Conservation (phyloP, 2,888 invertebrate species). For the Leptinotarsa tumamoca region DNA sequence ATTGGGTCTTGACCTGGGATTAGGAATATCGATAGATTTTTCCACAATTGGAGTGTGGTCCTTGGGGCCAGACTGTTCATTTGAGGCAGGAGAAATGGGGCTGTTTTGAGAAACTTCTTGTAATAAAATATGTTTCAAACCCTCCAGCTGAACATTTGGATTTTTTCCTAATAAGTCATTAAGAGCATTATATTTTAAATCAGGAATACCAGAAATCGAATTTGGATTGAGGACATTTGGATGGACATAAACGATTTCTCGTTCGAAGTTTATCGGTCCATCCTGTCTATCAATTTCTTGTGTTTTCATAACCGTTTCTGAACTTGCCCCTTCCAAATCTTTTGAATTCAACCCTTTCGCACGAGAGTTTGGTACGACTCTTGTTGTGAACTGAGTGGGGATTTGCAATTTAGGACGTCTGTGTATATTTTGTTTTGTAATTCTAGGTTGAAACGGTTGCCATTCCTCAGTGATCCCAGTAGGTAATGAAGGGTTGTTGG, state of each 20-base stretch:
- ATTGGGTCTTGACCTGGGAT: conserved; percentile 59
- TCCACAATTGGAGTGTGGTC: conserved; percentile 67
- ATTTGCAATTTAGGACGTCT: conserved; percentile 3
- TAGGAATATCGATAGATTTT: conserved; percentile 66
- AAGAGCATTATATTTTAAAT: conserved; percentile 63
- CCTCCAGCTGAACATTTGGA: conserved; percentile 68
- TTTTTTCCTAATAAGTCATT: conserved; percentile 68
- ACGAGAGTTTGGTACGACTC: not conserved
- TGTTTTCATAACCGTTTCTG: conserved; percentile 41
- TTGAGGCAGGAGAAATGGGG: conserved; percentile 30
- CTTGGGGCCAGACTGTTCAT: conserved; percentile 37
- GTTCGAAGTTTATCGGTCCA: not conserved
- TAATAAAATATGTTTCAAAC: conserved; percentile 66
- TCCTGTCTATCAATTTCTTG: conserved; percentile 42
- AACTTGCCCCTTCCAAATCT: conserved; percentile 23
- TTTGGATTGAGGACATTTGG: conserved; percentile 39
- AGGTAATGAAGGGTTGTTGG: not conserved
- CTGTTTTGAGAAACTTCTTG: conserved; percentile 42
- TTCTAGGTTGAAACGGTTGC: conserved; percentile 28
- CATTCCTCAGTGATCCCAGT: conserved; percentile 24
- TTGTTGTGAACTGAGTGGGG: not conserved
- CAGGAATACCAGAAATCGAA: not conserved
- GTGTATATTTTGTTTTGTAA: not conserved
- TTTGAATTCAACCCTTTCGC: not conserved
- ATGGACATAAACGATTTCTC: conserved; percentile 49